Evolutionary conservation across 1,140 invertebrate genomes (phyloP), one percentile per base, ranked within the genome.

Genomic region (Leguminivora glycinivorella): DNA sequence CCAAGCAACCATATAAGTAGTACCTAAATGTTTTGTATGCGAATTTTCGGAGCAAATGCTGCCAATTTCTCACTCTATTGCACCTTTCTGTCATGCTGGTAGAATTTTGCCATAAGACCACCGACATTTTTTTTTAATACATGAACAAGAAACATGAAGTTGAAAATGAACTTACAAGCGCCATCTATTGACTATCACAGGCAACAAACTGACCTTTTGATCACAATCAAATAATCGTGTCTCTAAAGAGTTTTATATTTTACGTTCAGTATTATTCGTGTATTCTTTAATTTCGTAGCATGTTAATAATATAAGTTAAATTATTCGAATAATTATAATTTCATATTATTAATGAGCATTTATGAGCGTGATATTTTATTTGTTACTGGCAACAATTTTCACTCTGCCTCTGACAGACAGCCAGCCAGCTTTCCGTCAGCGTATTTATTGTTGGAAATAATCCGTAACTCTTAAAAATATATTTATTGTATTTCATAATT

Each of bases 391-490:
- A 52, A 52, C 19, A 52, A 22, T 52, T 52, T 19, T n/a, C 47
- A 2, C 22, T 43, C 40, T 52, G 47, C 17, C 19, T 47, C 31
- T 68, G 67, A 67, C 66, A 47, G 34, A 26, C 22, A 73, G 74
- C 78, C 79, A 80, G 75, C 73, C 73, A 78, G 75, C 75, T 72
- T 75, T 75, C 80, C 80, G 82, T 82, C 82, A 83, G 72, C 72
- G 72, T 80, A 75, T 73, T 76, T 80, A 63, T 70, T 70, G 29
- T 63, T 31, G 58, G 4, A 31, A 63, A 63, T 29, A 29, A 31
- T 9, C 26, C 26, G n/a, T 17, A 14, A 29, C n/a, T 17, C 58
- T 17, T 17, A 9, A 29, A 29, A 29, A 29, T 63, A 63, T 17
- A 14, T 31, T 63, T 63, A 17, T 17, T 19, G n/a, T 63, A 7